These are phyloP conservation scores for Dasypolia templi DNA, from an alignment of 2,888 invertebrate genomes.

Conservation along the genomic window DNA sequence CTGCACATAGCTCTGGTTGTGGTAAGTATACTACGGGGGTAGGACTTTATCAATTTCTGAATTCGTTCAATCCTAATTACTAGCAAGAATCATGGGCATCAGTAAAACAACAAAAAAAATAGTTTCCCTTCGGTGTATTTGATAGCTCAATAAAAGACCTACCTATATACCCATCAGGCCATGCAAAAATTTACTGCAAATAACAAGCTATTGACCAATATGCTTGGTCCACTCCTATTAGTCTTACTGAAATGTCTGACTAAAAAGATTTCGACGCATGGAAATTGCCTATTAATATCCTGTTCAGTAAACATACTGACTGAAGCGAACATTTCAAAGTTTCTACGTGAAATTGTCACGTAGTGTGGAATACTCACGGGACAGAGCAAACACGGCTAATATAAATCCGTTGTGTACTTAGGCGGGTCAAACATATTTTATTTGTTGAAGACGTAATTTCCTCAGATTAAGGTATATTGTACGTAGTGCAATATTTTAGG, in stretches of 20 bases:
- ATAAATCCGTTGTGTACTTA: conserved; percentile 43
- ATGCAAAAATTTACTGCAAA: neutral
- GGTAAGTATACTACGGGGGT: conserved; percentile 79
- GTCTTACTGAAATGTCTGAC: conserved; percentile 32
- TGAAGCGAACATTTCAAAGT: conserved; percentile 65
- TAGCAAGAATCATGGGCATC: neutral
- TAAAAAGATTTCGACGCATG: conserved; percentile 16
- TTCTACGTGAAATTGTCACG: conserved; percentile 64
- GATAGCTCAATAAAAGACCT: neutral
- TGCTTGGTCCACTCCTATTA: neutral
- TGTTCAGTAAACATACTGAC: conserved; percentile 59
- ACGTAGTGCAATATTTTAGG: conserved; percentile 21
- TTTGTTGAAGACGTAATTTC: conserved; percentile 24
- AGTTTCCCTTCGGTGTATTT: neutral
- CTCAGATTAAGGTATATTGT: conserved; percentile 20
- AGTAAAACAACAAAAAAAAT: neutral
- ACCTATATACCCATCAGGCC: neutral
- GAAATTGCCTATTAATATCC: conserved; percentile 57
- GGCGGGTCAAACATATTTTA: conserved; percentile 27
- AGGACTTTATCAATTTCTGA: neutral
- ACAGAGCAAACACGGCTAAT: conserved; percentile 48
- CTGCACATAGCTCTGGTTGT: conserved; percentile 94
- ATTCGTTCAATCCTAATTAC: neutral
- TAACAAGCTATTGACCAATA: neutral
- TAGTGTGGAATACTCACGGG: conserved; percentile 51